Evolutionary conservation across 2,797 vertebrate genomes (phyloP).

Genomic region (Australoheros facetus): DNA sequence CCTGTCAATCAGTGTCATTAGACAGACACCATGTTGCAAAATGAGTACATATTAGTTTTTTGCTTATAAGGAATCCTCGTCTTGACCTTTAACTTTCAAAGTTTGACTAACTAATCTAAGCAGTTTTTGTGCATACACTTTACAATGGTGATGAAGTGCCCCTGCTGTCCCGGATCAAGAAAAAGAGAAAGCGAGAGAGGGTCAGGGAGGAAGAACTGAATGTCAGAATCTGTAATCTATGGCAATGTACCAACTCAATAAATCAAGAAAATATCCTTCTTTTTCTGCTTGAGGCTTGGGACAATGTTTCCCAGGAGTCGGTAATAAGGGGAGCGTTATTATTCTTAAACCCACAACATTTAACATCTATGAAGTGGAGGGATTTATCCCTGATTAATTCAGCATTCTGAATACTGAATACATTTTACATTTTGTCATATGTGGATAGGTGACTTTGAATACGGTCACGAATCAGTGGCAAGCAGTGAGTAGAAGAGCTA

Average conservation of each 20-base stretch:
- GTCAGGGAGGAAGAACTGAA: background rate
- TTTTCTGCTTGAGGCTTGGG: conserved; percentile 9
- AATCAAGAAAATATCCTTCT: conserved; percentile 31
- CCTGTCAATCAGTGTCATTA: background rate
- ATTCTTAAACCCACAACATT: background rate
- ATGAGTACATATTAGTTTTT: background rate
- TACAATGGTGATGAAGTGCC: background rate
- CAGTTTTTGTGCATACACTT: background rate
- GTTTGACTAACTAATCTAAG: background rate
- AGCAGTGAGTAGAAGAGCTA: conserved; percentile 12
- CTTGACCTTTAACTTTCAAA: conserved; percentile 1
- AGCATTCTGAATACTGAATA: conserved; percentile 11
- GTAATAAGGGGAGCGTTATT: background rate
- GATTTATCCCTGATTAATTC: conserved; percentile 9
- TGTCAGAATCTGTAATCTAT: conserved; percentile 17
- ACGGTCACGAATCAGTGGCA: conserved; percentile 3
- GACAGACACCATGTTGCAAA: background rate
- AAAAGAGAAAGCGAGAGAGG: background rate
- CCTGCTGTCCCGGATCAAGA: conserved; percentile 4
- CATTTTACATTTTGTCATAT: background rate
- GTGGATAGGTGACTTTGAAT: background rate
- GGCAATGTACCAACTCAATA: conserved; percentile 35
- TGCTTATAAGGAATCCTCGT: background rate
- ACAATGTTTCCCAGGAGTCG: background rate
- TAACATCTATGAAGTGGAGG: background rate